These are phyloP conservation scores for Lithophane socia DNA, from an alignment of 2,888 invertebrate species.

Conservation along the genomic window DNA sequence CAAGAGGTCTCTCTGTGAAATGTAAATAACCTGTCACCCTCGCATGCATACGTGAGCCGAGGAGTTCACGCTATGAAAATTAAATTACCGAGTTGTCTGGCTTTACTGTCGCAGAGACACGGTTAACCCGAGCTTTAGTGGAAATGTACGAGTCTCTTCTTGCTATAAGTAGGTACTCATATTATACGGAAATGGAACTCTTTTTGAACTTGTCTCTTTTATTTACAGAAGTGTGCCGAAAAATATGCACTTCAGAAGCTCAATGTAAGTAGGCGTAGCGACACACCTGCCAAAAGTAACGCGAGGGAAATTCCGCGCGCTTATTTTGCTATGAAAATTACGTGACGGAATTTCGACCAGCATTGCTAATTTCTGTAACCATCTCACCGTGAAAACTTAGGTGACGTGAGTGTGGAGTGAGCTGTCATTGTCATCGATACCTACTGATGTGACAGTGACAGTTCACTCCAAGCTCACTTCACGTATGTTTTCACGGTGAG, in stretches of 20 bases:
- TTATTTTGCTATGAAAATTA: background rate
- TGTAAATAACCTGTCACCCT: constrained; percentile 74
- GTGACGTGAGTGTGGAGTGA: no score
- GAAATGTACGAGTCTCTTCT: constrained; percentile 22
- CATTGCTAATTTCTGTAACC: no score
- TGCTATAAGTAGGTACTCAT: background rate
- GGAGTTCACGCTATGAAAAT: constrained; percentile 64
- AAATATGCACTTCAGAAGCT: background rate
- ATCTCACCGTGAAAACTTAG: no score
- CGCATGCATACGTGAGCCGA: constrained; percentile 50
- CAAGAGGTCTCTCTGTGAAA: constrained; percentile 69
- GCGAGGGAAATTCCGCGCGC: background rate
- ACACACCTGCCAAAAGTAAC: background rate
- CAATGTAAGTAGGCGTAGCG: background rate
- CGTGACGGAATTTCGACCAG: background rate
- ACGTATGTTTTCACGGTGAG: no score
- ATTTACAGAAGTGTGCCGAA: background rate
- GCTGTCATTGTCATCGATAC: no score
- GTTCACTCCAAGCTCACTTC: no score
- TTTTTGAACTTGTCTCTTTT: background rate
- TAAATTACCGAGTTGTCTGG: constrained; percentile 60
- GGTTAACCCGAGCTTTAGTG: constrained; percentile 46
- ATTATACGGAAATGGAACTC: background rate
- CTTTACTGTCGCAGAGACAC: constrained; percentile 43
- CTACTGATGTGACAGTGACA: no score